Conservation (phyloP, 2,797 vertebrate genomes). For the Enteromius argenteus region DNA sequence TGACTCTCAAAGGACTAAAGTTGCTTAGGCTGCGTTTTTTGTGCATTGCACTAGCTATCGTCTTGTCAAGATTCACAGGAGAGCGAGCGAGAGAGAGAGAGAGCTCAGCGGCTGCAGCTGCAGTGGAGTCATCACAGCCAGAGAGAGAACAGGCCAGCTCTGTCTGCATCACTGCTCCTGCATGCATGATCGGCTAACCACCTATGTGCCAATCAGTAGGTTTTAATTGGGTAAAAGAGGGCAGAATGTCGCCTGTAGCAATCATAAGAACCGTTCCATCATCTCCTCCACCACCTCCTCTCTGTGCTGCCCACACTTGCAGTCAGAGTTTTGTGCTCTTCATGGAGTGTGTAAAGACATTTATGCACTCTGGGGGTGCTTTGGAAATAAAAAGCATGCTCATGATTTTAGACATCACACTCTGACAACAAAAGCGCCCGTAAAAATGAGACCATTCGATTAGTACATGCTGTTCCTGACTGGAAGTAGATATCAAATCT, state of each 20-base stretch:
- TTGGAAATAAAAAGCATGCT: constrained; percentile 11
- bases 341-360: constrained; percentile 33
- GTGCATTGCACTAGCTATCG: constrained; percentile 32
- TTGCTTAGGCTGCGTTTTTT: constrained; percentile 28
- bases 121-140: constrained; percentile 40
- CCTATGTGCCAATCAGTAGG: constrained; percentile 42
- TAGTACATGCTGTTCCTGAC: constrained; percentile 20
- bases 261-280: constrained; percentile 10
- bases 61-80: constrained; percentile 19
- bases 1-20: constrained; percentile 38
- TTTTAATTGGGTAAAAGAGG: constrained; percentile 54
- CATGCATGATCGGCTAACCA: constrained; percentile 48
- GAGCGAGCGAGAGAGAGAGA: constrained; percentile 10
- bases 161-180: constrained; percentile 52
- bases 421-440: constrained; percentile 12
- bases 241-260: constrained; percentile 46
- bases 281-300: constrained; percentile 8
- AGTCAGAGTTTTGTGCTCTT: neutral
- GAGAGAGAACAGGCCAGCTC: constrained; percentile 54
- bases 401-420: constrained; percentile 18
- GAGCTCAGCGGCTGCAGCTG: constrained; percentile 52
- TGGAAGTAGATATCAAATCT: neutral
- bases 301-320: constrained; percentile 15
- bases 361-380: constrained; percentile 33
- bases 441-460: constrained; percentile 10